Evolutionary conservation across 37 sponge, comb jelly and placozoan genomes (phyloP), one percentile per base, ranked within the genome.

Genomic region (Haliclona indistincta): DNA sequence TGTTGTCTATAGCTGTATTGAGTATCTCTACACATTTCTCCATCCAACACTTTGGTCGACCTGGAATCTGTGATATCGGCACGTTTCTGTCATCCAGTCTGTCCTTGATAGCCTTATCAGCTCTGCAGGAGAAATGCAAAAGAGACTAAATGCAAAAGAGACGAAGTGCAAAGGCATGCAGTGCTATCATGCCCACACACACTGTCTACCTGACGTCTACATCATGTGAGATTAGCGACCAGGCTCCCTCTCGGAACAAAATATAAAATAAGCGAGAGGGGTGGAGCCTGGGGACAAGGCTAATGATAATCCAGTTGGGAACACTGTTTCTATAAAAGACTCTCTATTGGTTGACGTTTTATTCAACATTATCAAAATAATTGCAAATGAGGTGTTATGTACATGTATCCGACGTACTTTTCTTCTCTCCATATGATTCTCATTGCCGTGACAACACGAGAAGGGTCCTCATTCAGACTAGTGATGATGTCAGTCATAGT

Each of bases 381-480:
- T 47, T 17, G 8, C 8, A 26, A 28, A 23, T 8, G 15, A 33
- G 30, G 28, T 38, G 11, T 8, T 38, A 65, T 10, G 10, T 5
- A 44, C 20, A n/a, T 25, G 17, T 10, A 44, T 70, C 5, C 34
- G 54, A 36, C 85, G 25, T 13, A 88, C 85, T 61, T 89, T 63
- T 96, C 93, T 61, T 96, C 97, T 75, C 97, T 74, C 81, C 89
- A 90, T 1, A 96, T 81, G 49, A 96, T 89, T 15, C 93, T 63
- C 41, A 96, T 55, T 8, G 94, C 90, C 1, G 97, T 92, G 38
- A 96, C 97, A 49, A 92, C 76, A 44, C 61, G 49, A 13, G 44
- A 45, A 22, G 97, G 93, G 38, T 79, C 78, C 3, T 8, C 40
- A 10, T 37, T 23, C 47, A 85, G 74, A 32, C 77, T 71, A 6